Evolutionary conservation across 2,113 vertebrate species (phyloP).

Genomic region (Hylia prasina): DNA sequence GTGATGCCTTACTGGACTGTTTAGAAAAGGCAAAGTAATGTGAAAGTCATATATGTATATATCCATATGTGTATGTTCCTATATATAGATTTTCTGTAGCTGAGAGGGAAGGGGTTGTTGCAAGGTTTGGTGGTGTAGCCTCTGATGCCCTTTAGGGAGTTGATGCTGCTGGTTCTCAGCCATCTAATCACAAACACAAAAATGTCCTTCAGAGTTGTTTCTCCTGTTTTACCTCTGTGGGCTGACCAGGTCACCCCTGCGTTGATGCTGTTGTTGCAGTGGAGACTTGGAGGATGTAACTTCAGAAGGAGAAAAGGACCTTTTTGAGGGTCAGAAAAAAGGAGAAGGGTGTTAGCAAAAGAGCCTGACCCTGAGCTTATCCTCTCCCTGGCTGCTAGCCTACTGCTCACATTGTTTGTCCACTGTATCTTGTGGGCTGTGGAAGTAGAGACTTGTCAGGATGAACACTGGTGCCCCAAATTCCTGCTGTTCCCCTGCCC

Average conservation of each 20-base stretch:
- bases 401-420: background rate
- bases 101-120: background rate
- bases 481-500: background rate
- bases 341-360: background rate
- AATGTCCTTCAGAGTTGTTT: background rate
- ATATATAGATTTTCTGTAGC: background rate
- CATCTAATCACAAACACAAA: background rate
- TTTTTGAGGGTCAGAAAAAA: background rate
- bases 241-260: background rate
- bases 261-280: background rate
- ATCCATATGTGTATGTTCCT: background rate
- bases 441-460: rapidly evolving
- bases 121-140: background rate
- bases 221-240: background rate
- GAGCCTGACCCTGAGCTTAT: background rate
- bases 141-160: background rate
- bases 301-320: background rate
- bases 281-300: background rate
- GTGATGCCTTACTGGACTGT: background rate
- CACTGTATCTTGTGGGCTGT: background rate
- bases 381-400: background rate
- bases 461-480: background rate
- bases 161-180: background rate
- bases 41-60: background rate
- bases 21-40: background rate